Conservation (phyloP, 2,888 invertebrate species). For the Zygogramma bicolorata region DNA sequence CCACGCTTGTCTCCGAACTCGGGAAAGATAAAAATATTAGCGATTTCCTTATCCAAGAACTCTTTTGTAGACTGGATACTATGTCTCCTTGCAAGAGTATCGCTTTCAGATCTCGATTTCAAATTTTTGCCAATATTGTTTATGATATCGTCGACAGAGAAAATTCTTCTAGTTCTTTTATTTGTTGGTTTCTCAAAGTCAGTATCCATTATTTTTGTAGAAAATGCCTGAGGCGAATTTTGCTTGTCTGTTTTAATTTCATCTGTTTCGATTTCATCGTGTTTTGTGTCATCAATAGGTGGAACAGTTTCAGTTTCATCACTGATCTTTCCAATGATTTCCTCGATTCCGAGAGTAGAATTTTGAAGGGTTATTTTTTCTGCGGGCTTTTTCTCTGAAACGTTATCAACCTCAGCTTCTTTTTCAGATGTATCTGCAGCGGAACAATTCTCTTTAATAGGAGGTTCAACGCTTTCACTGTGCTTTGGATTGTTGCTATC, state of each 20-base stretch:
- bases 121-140: constrained; percentile 52
- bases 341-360: no score
- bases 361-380: no score
- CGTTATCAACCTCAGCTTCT: neutral
- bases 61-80: constrained; percentile 43
- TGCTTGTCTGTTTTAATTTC: neutral
- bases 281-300: neutral
- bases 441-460: neutral
- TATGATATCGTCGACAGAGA: constrained; percentile 61
- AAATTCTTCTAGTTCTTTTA: constrained; percentile 52
- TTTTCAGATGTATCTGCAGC: neutral
- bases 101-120: constrained; percentile 25
- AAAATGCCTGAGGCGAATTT: neutral
- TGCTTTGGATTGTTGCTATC: no score
- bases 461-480: no score
- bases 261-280: neutral
- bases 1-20: neutral
- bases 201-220: neutral
- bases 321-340: neutral
- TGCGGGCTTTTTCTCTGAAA: neutral
- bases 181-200: constrained; percentile 8
- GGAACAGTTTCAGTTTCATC: neutral
- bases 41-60: constrained; percentile 46
- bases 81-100: constrained; percentile 28
- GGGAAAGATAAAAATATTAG: neutral